These are phyloP conservation scores for Phortica variegata DNA, from an alignment of 1,140 invertebrate species.

Conservation along the genomic window DNA sequence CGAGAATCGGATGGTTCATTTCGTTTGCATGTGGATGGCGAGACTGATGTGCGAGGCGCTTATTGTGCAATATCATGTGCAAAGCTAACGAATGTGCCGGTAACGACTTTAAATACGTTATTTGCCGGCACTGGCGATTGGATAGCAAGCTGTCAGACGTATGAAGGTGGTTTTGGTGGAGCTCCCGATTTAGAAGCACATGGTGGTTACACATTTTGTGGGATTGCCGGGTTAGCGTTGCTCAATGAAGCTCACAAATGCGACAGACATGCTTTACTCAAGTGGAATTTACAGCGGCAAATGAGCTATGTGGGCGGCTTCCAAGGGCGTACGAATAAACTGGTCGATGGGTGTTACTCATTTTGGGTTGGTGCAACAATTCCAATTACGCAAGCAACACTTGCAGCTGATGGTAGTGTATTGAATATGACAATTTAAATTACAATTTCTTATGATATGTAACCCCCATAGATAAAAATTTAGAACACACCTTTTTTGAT, in stretches of 20 bases:
- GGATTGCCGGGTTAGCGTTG: constrained; percentile 82
- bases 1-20: constrained; percentile 86
- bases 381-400: constrained; percentile 69
- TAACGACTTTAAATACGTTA: constrained; percentile 67
- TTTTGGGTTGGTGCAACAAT: constrained; percentile 97
- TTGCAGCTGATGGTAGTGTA: constrained; percentile 59
- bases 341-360: constrained; percentile 98
- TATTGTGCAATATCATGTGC: constrained; percentile 94
- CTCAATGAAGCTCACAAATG: constrained; percentile 78
- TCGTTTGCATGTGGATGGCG: constrained; percentile 88
- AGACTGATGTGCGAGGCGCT: constrained; percentile 90
- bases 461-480: constrained; percentile 17
- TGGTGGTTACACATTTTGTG: constrained; percentile 98
- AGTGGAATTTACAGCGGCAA: constrained; percentile 86
- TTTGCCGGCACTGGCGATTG: constrained; percentile 87
- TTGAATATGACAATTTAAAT: too few relatives aligned
- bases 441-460: too few relatives aligned
- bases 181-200: constrained; percentile 95
- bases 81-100: constrained; percentile 76
- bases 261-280: constrained; percentile 75
- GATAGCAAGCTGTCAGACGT: constrained; percentile 93
- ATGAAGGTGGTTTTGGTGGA: constrained; percentile 97
- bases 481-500: constrained; percentile 67
- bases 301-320: constrained; percentile 91
- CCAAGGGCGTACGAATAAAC: constrained; percentile 94